These are phyloP conservation scores for Ophioderma brevispina DNA, from an alignment of 35 echinoderm and acorn worm species.

Conservation along the genomic window DNA sequence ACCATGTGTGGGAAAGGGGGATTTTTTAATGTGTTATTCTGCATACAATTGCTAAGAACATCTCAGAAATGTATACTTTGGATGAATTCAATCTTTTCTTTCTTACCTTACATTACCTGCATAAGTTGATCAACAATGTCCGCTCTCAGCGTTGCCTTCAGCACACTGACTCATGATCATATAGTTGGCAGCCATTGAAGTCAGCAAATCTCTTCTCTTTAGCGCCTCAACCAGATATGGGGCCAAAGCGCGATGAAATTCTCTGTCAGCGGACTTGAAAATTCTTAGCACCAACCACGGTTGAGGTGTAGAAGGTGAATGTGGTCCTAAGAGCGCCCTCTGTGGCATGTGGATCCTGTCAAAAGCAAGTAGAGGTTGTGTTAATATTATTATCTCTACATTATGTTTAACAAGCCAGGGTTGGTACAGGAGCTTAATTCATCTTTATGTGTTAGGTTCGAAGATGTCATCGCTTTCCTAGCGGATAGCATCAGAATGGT, in stretches of 20 bases:
- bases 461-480: too few species aligned
- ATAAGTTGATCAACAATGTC: slow-evolving; percentile 65
- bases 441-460: too few species aligned
- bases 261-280: slow-evolving; percentile 45
- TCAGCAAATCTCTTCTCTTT: slow-evolving; percentile 61
- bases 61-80: too few species aligned
- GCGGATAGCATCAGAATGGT: too few species aligned
- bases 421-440: too few species aligned
- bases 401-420: too few species aligned
- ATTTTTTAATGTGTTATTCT: too few species aligned
- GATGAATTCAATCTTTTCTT: too few species aligned
- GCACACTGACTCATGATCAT: slow-evolving; percentile 89
- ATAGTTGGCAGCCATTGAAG: slow-evolving; percentile 83
- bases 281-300: slow-evolving; percentile 76
- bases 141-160: slow-evolving; percentile 53
- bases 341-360: background rate
- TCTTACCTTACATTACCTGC: slow-evolving; percentile 78
- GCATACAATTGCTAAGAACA: too few species aligned
- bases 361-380: background rate
- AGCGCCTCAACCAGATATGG: slow-evolving; percentile 77
- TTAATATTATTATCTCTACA: too few species aligned
- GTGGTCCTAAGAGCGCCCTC: slow-evolving; percentile 40
- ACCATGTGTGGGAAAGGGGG: too few species aligned
- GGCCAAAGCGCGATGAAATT: slow-evolving; percentile 65
- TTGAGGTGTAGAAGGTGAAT: slow-evolving; percentile 83